A percentile compares a stretch with the other conserved stretches of the same genome.
These are phyloP conservation scores for Palaemon carinicauda DNA, from an alignment of 1,140 invertebrate species.

Conservation along the genomic window DNA sequence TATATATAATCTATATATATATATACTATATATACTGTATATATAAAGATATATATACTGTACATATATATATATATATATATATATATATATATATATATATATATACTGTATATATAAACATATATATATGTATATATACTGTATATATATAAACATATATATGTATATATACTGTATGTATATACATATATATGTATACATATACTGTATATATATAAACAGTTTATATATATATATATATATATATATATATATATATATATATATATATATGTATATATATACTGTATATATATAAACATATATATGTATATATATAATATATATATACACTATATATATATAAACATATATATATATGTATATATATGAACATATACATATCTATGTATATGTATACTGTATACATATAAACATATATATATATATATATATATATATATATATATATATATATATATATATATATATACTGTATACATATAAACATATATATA, in stretches of 20 bases:
- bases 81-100: too few species aligned
- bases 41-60: too few species aligned
- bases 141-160: too few species aligned
- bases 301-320: neutral
- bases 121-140: too few species aligned
- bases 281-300: neutral
- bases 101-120: too few species aligned
- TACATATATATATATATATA: too few species aligned
- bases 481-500: neutral
- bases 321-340: neutral
- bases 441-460: neutral
- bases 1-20: too few species aligned
- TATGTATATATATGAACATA: neutral
- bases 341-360: neutral
- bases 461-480: neutral
- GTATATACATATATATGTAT: neutral
- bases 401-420: too few species aligned
- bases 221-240: neutral
- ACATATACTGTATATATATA: neutral
- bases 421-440: neutral
- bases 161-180: too few species aligned
- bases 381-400: too few species aligned
- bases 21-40: too few species aligned
- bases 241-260: neutral
- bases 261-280: neutral